These are phyloP conservation scores for Peribatodes rhomboidaria DNA, from an alignment of 2,888 invertebrate genomes.

Conservation along the genomic window DNA sequence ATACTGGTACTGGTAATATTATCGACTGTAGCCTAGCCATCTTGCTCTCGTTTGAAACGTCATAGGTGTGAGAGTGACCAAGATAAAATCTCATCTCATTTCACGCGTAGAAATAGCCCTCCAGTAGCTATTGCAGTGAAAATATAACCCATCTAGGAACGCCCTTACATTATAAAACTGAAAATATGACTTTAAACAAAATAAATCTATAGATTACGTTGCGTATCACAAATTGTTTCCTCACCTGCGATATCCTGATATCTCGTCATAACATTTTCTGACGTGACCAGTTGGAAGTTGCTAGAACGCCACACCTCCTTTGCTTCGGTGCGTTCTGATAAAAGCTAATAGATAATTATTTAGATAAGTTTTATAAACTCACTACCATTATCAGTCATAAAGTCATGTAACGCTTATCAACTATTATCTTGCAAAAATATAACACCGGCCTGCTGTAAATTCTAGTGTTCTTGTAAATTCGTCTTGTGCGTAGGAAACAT, in stretches of 20 bases:
- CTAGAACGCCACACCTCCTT: slow-evolving; percentile 32
- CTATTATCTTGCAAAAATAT: slow-evolving; percentile 16
- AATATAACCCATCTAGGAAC: no score
- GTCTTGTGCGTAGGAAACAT: not conserved
- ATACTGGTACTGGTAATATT: no score
- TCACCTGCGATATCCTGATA: not conserved
- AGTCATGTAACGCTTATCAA: slow-evolving; percentile 22
- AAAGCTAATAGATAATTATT: not conserved
- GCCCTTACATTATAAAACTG: no score
- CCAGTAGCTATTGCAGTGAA: no score
- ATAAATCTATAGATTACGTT: no score
- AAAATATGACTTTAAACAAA: no score
- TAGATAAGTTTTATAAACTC: slow-evolving; percentile 13
- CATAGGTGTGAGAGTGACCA: no score
- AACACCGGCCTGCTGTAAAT: slow-evolving; percentile 12
- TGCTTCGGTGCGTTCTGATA: slow-evolving; percentile 6
- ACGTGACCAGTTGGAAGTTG: slow-evolving; percentile 12
- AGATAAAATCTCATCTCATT: no score
- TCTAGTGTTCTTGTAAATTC: slow-evolving; percentile 12
- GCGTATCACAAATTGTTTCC: not conserved
- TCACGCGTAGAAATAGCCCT: no score
- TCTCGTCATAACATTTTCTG: not conserved
- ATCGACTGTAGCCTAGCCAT: no score
- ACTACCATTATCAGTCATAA: slow-evolving; percentile 16
- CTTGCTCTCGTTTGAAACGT: no score